Percentiles rank a stretch among this genome's conserved stretches.
Conservation (phyloP, 2,797 vertebrate species). For the Salarias fasciatus region DNA sequence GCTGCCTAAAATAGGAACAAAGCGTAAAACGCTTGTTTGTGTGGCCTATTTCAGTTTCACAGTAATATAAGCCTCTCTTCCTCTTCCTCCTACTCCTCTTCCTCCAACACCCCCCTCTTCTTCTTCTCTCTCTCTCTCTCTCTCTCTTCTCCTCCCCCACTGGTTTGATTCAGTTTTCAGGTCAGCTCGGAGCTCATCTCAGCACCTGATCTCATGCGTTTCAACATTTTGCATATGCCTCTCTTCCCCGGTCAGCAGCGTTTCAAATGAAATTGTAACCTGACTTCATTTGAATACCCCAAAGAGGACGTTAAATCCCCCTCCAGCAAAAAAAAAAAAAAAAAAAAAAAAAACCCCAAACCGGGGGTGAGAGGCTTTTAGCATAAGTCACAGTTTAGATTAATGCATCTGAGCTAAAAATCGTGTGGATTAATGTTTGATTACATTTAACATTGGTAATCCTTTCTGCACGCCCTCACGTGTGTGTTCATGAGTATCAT, state of each 20-base stretch:
- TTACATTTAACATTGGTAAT: conserved; percentile 61
- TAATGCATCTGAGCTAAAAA: conserved; percentile 49
- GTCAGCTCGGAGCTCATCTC: conserved; percentile 61
- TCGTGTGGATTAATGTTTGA: conserved; percentile 66
- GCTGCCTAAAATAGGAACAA: conserved; percentile 7
- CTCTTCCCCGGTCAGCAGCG: conserved; percentile 8
- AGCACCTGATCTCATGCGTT: conserved; percentile 52
- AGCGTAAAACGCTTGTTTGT: conserved; percentile 39
- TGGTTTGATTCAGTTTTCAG: conserved; percentile 69
- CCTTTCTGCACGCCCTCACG: conserved; percentile 19
- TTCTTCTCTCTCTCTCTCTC: conserved; percentile 1
- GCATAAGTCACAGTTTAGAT: conserved; percentile 38
- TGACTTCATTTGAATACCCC: conserved; percentile 10
- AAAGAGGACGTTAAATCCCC: conserved; percentile 24
- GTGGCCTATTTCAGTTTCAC: conserved; percentile 51
- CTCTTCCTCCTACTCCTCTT: conserved; percentile 3
- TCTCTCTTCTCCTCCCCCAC: conserved; percentile 42
- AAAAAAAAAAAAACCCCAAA: conserved; percentile 7
- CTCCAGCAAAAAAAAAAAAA: conserved; percentile 8
- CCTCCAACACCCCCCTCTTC: conserved; percentile 12
- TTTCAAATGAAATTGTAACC: conserved; percentile 12
- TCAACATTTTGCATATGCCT: conserved; percentile 45
- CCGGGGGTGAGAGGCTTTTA: conserved; percentile 30
- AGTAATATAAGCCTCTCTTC: conserved; percentile 18
- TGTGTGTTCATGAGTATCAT: conserved; percentile 10